Conservation (phyloP, 2,113 vertebrate species). For the Loxodonta africana region DNA sequence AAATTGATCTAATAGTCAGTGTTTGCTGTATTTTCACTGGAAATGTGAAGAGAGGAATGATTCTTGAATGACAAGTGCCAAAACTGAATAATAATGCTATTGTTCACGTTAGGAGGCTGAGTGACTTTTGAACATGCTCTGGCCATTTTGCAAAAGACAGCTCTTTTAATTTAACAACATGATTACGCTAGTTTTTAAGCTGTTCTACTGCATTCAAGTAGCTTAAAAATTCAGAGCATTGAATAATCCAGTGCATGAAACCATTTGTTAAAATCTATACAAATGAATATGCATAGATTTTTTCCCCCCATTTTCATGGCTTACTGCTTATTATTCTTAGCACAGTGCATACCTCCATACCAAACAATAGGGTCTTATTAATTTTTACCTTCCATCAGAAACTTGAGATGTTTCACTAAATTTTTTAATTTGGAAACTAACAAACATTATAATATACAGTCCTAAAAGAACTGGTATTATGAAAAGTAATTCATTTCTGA, state of each 20-base stretch:
- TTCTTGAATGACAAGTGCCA: neutral
- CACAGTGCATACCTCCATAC: neutral
- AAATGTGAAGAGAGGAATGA: neutral
- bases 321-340: slow-evolving; percentile 29
- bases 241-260: neutral
- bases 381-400: neutral
- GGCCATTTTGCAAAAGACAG: neutral
- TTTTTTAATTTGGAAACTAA: neutral
- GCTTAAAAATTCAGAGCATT: neutral
- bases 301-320: neutral
- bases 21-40: neutral
- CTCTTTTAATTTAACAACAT: slow-evolving; percentile 1
- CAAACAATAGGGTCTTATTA: neutral
- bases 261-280: slow-evolving; percentile 11
- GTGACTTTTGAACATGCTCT: neutral
- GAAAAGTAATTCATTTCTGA: slow-evolving; percentile 22
- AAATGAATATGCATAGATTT: neutral
- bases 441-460: neutral
- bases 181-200: slow-evolving; percentile 3
- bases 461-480: neutral
- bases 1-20: neutral
- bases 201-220: neutral
- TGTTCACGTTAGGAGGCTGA: neutral
- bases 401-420: neutral
- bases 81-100: neutral